Conservation (phyloP, 2,113 vertebrate species). For the Sinocyclocheilus grahami region DNA sequence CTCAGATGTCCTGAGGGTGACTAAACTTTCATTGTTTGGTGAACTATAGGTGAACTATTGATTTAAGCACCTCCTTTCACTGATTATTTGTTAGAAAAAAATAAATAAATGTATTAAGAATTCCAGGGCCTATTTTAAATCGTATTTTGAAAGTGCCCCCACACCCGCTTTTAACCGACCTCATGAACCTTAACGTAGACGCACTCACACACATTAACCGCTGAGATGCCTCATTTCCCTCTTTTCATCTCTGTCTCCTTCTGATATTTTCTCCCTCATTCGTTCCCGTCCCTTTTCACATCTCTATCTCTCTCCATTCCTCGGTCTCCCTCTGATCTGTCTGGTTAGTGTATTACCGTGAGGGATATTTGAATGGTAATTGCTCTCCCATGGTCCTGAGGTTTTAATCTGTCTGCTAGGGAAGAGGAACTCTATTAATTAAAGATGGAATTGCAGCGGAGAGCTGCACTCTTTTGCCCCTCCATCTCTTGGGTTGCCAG, state of each 20-base stretch:
- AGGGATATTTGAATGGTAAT: slow-evolving; percentile 43
- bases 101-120: not conserved
- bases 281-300: not conserved
- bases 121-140: not conserved
- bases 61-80: not conserved
- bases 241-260: slow-evolving; percentile 32
- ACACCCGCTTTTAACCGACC: not conserved
- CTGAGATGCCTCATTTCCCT: slow-evolving; percentile 6
- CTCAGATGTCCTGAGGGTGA: too few relatives aligned
- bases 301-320: not conserved
- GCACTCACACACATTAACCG: not conserved
- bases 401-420: slow-evolving; percentile 37
- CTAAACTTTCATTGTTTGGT: not conserved
- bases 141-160: not conserved
- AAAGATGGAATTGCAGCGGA: slow-evolving; percentile 20
- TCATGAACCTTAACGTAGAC: not conserved
- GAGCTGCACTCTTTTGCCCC: slow-evolving; percentile 18
- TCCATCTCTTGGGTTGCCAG: slow-evolving; percentile 5
- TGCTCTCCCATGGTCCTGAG: slow-evolving; percentile 19
- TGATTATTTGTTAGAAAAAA: not conserved
- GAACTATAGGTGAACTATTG: not conserved
- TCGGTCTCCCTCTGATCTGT: slow-evolving; percentile 14
- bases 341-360: slow-evolving; percentile 37
- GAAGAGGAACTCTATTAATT: slow-evolving; percentile 39
- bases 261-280: slow-evolving; percentile 31